Evolutionary conservation across 2,113 vertebrate species (phyloP), one percentile per base, ranked within the genome.

Genomic region (Notothenia rossii): DNA sequence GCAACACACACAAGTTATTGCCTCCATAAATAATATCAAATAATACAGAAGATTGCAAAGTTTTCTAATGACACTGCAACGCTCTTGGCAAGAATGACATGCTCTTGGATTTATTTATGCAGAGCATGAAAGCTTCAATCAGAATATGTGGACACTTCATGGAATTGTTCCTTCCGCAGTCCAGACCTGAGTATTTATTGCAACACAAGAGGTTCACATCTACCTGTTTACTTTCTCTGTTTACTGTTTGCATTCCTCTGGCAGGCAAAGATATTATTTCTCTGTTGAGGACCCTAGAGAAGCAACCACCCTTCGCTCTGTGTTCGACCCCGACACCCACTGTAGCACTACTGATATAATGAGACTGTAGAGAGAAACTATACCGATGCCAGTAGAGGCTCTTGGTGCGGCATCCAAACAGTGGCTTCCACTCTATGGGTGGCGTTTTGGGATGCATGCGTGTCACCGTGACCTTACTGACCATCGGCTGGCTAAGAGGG

Each of bases 161-260:
- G 67, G 53, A 81, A 86, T 87, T 70, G 81, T 89, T 88, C 74
- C 86, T 90, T 86, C 17, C 4, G 17, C 61, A 58, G 73, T 79
- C 69, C 59, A 64, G 58, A 58, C 68, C 43, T 12, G 83, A 72
- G 78, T 82, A 86, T 80, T 86, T 83, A 82, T 86, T 82, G 89
- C 75, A 85, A 70, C 53, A 89, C 77, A 89, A 90, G 83, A 90
- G 88, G 86, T 88, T 90, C 84, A 82, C 82, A 86, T 74, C 55
- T 80, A 68, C 53, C 74, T 89, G 90, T 92, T 93, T 93, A 86
- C 87, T 78, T 90, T 91, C 81, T 82, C 82, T 91, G 90, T 93
- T 91, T 93, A 88, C 86, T 89, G 90, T 93, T 92, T 90, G 90
- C 85, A 86, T 89, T 92, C 68, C 86, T 87, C 79, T 92, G 83